Base-by-base conservation (phyloP, 2,888 invertebrate genomes). In the Lepidonotus clava region DNA sequence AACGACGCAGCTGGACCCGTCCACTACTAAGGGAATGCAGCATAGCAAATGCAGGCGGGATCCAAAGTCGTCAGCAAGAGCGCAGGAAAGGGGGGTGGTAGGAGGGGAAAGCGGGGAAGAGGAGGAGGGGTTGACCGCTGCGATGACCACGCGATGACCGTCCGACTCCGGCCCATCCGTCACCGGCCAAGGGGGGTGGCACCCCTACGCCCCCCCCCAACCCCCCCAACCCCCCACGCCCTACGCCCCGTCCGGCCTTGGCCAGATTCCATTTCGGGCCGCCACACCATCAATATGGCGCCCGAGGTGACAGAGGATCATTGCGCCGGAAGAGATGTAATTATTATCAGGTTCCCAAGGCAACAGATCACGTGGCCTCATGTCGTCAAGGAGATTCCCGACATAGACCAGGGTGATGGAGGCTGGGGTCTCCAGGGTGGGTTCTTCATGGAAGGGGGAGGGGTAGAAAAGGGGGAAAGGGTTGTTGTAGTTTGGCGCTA, bases 271-370 rank as follows among this genome's bases (percentile, higher is more conserved):
- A 80, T 46, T 80, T 80, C 80, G 28, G 80, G 51, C 80, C 80
- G 46, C 11, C 1, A 21, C 21, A 18, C 28, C 80, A 80, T 80
- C 80, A 80, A 80, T 80, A 80, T 28, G 24, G 46, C 46, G 46
- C 80, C 5, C 80, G 24, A 34, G 80, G 41, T 80, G 80, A 80
- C 80, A 80, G 80, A 80, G 80, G 80, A 80, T 80, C 80, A 80
- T 80, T 80, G 80, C 80, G 32, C 46, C 80, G 41, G 24, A 80
- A 80, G 80, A 80, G 80, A 80, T 80, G 80, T 80, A 80, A 80
- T 80, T 80, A 80, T 80, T 80, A 80, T 80, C 80, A 18, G 80
- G 80, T 80, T 80, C 80, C 80, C 80, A 80, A 80, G 80, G 80
- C 80, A 80, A 80, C 80, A 80, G 80, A 80, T 80, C 80, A 80